Evolutionary conservation across 2,113 vertebrate species (phyloP).

Genomic region (Nothobranchius kuhntae): DNA sequence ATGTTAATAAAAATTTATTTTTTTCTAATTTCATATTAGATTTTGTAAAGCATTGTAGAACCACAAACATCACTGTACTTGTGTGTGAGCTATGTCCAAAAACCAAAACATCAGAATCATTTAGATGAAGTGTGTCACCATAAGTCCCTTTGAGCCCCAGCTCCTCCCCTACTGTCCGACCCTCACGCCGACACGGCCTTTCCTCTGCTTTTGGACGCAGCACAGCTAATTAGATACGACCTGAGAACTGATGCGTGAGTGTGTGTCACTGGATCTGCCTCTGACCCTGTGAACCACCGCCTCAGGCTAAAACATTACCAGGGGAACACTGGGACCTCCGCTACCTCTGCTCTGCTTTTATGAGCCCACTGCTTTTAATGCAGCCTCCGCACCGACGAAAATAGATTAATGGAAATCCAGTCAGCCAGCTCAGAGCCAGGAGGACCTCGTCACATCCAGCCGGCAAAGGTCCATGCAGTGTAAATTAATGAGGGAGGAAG

Average conservation of each 20-base stretch:
- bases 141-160: no score
- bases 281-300: conserved; percentile 62
- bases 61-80: no score
- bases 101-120: no score
- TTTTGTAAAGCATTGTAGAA: no score
- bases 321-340: conserved; percentile 43
- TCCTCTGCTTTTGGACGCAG: conserved; percentile 8
- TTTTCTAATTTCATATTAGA: no score
- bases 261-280: conserved; percentile 49
- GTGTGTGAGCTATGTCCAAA: no score
- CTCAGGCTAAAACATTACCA: conserved; percentile 59
- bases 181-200: conserved; percentile 14
- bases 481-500: conserved; percentile 47
- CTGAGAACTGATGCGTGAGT: conserved; percentile 26
- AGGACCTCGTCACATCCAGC: conserved; percentile 9
- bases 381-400: conserved; percentile 29
- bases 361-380: conserved; percentile 16
- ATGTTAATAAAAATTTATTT: no score
- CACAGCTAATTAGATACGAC: conserved; percentile 57
- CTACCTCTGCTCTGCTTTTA: conserved; percentile 28
- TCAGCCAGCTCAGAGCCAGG: conserved; percentile 3
- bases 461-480: conserved; percentile 10
- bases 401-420: conserved; percentile 46
- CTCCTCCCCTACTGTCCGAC: neutral
- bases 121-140: no score